Evolutionary conservation across 2,797 vertebrate species (phyloP), one percentile per base, ranked within the genome.

Genomic region (Amblyopsis hoosieri): DNA sequence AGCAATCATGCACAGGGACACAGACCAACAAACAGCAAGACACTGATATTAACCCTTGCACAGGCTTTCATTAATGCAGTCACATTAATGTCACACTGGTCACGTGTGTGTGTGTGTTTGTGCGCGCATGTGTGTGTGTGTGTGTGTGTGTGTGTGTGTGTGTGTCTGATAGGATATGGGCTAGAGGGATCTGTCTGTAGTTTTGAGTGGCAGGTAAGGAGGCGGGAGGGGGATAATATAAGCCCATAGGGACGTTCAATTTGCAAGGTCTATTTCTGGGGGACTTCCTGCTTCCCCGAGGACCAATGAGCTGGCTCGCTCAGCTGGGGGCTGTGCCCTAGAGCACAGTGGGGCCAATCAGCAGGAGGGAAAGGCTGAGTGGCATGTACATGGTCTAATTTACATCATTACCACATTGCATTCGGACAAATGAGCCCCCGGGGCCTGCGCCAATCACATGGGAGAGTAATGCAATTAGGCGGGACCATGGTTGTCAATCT

Each of bases 391-490:
- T 89, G 78, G 67, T 82, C 90, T 93, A 90, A 93, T 93, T 93
- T 93, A 90, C 89, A 88, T 90, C 86, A 87, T 92, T 90, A 91
- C 84, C 87, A 83, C 83, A 87, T 91, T 90, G 85, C 90, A 85
- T 85, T 84, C 80, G 74, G 87, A 93, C 92, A 93, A 92, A 92
- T 90, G 87, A 91, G 89, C 84, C 90, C 91, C 87, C 81, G 75
- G 90, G 92, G 92, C 82, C 69, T 8, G 75, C 79, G 86, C 88
- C 89, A 89, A 86, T 90, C 90, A 90, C 84, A 85, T 85, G 90
- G 90, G 89, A 91, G 83, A 82, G 85, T 93, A 93, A 93, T 93
- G 90, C 90, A 93, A 93, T 93, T 94, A 93, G 89, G 87, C 69
- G 84, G 86, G 85, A 90, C 90, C 90, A 87, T 73, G 89, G 89